Base-by-base conservation (phyloP, 2,888 invertebrate species). In the Rhingia campestris region DNA sequence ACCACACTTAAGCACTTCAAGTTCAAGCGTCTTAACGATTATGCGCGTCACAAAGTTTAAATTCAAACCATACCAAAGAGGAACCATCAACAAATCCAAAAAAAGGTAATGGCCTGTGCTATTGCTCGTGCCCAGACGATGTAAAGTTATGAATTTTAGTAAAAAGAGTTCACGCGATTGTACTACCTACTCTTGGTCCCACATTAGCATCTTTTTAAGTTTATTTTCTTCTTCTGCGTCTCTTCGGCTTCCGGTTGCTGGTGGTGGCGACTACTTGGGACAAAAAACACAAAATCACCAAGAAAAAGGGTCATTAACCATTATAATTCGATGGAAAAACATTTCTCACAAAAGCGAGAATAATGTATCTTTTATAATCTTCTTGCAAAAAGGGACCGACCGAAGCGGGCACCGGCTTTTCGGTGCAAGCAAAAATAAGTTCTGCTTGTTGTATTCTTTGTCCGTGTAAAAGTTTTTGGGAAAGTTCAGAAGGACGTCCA, bases 271-370 rank as follows among this genome's bases (percentile, higher is more conserved):
- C 22, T 35, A 10, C 10, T 12, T 4, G 9, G 61, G 39, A 33
- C 69, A 56, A 51, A 59, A 67, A 39, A 22, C 61, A n/a, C 32
- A 14, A 69, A 9, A 35, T 49, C 37, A 35, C 37, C 45, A 7
- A 4, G 45, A 30, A 22, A 66, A 63, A 61, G 63, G 80, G 80
- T 75, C 80, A 75, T 81, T 81, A 67, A 75, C 80, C 80, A 81
- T 49, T 10, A 69, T 69, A 74, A 75, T 75, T 74, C 73, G 35
- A 80, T 59, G 80, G 53, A 72, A 73, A 41, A 53, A 58, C 63
- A 51, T 35, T 43, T 54, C 54, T 45, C 56, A 51, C 35, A 49
- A n/a, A 63, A 39, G 35, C n/a, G 45, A 59, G 22, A 22, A 22
- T 22, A 22, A 22, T 22, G 43, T 33, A 45, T 59, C 14, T 70